Evolutionary conservation across 2,888 invertebrate genomes (phyloP).

Genomic region (Drosophila planitibia): DNA sequence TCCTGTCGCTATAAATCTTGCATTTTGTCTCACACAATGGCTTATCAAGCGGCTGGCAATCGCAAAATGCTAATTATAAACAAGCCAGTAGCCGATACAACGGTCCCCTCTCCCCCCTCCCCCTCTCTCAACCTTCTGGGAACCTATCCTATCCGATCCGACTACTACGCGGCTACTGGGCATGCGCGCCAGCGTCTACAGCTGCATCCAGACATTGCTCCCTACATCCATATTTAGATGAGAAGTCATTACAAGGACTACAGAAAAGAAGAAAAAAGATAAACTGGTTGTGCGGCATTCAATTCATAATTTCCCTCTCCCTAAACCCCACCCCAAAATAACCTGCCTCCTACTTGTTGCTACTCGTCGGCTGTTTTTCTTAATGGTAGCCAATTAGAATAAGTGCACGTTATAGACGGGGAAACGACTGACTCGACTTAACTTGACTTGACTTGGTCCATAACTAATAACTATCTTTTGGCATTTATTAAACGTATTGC

Average conservation of each 20-base stretch:
- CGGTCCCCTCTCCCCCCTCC: neutral
- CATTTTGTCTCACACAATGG: slow-evolving; percentile 66
- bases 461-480: slow-evolving; percentile 70
- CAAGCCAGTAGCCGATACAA: slow-evolving; percentile 54
- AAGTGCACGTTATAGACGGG: slow-evolving; percentile 49
- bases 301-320: slow-evolving; percentile 64
- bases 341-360: neutral
- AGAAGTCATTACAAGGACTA: slow-evolving; percentile 57
- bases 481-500: slow-evolving; percentile 77
- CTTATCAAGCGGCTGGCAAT: slow-evolving; percentile 76
- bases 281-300: slow-evolving; percentile 43
- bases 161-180: slow-evolving; percentile 62
- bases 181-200: slow-evolving; percentile 57
- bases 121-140: neutral
- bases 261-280: neutral
- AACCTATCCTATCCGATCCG: neutral
- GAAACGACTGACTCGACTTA: neutral
- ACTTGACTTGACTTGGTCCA: slow-evolving; percentile 4
- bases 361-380: slow-evolving; percentile 32
- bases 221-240: slow-evolving; percentile 52
- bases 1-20: slow-evolving; percentile 81
- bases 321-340: neutral
- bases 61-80: slow-evolving; percentile 81
- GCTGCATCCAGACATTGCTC: slow-evolving; percentile 8
- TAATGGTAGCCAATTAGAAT: slow-evolving; percentile 79